Evolutionary conservation across 2,888 invertebrate genomes (phyloP).

Genomic region (Portevinia maculata): DNA sequence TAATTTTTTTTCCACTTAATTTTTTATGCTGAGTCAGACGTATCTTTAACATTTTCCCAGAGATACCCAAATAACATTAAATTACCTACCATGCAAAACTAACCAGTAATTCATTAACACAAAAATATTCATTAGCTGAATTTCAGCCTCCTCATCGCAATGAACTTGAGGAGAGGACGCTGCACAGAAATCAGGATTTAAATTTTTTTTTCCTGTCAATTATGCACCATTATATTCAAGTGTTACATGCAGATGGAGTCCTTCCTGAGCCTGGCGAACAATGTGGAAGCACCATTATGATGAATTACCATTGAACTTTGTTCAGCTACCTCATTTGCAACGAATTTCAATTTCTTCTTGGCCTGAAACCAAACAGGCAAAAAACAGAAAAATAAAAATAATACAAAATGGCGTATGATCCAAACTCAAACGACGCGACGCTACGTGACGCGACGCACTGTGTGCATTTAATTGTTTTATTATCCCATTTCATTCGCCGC

Average conservation of each 20-base stretch:
- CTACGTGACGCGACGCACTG: neutral
- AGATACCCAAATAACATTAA: neutral
- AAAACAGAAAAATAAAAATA: neutral
- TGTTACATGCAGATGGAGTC: slow-evolving; percentile 1
- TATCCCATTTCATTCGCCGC: slow-evolving; percentile 43
- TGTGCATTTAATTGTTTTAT: slow-evolving; percentile 68
- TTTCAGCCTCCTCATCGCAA: neutral
- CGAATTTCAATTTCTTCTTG: slow-evolving; percentile 6
- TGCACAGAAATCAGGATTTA: neutral
- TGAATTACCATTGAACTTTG: slow-evolving; percentile 48
- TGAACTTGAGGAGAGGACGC: slow-evolving; percentile 28
- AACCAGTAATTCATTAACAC: slow-evolving; percentile 51
- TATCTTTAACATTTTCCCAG: neutral
- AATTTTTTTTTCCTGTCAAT: slow-evolving; percentile 20
- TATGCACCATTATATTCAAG: neutral
- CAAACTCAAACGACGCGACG: slow-evolving; percentile 32
- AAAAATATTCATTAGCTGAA: slow-evolving; percentile 41
- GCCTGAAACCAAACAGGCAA: neutral
- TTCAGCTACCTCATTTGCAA: neutral
- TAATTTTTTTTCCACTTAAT: slow-evolving; percentile 29
- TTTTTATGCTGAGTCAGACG: neutral
- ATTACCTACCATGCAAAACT: slow-evolving; percentile 25
- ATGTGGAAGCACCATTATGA: slow-evolving; percentile 2
- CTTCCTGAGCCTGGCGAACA: no score
- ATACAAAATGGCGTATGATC: slow-evolving; percentile 1